Evolutionary conservation across 2,113 vertebrate species (phyloP), one percentile per base, ranked within the genome.

Genomic region (Echinops telfairi): DNA sequence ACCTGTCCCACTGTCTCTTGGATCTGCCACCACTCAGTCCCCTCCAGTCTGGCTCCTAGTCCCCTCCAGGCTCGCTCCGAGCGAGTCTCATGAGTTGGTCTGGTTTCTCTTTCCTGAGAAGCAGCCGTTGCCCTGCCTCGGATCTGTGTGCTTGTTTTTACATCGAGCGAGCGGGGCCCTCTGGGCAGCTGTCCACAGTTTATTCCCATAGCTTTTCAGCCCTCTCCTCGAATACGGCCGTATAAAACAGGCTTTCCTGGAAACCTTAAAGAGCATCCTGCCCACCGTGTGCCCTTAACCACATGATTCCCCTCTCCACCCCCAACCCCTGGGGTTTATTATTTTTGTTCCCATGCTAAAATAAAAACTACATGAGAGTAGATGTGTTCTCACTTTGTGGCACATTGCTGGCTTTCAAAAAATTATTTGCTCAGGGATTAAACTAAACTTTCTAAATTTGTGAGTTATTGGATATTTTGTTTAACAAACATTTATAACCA

Each of bases 401-500:
- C 2, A 36, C 19, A 38, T 33, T 70, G 36, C 3, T 87, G 58
- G n/a, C 58, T 87, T 86, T 77, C 22, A 68, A 68, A 79, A 86
- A 57, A 53, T 22, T 81, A 64, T 57, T 66, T 33, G 5, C 58
- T 86, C 77, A 82, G 38, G 57, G 57, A 81, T 33, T 53, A 8
- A 70, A 53, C 64, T 12, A 75, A 68, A 27, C 62, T 47, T 73
- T 10, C 6, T 53, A 64, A 64, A 80, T 79, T 11, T 68, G 25
- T 88, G 70, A 68, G 58, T 88, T 83, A n/a, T 29, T 83, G 62
- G 62, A 64, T 85, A 64, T 80, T 90, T 53, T 23, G 73, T 75
- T 75, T 75, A 86, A 57, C n/a, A 75, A 64, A 80, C 73, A 75
- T 78, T 68, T 79, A 71, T 33, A 85, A 57, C 14, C 23, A 66